These are phyloP conservation scores for Marmota monax DNA, from an alignment of 2,113 vertebrate genomes.

Conservation along the genomic window DNA sequence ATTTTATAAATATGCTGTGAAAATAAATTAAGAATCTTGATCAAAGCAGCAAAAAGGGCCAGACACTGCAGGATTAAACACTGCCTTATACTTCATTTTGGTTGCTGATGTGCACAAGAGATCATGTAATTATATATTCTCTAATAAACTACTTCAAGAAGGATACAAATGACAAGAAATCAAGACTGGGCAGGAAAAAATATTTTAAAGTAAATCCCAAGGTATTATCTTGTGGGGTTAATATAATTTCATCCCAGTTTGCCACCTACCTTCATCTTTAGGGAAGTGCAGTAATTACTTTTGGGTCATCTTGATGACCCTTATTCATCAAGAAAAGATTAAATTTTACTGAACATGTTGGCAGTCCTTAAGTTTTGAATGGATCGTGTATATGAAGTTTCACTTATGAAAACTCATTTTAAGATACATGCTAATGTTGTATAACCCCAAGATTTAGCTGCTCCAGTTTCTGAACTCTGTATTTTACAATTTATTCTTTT, in stretches of 20 bases:
- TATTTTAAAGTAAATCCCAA: not conserved
- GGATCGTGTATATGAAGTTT: not conserved
- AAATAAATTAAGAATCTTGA: conserved; percentile 48
- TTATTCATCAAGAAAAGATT: conserved; percentile 42
- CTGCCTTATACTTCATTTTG: conserved; percentile 7
- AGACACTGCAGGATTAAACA: not conserved
- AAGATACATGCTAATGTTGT: not conserved
- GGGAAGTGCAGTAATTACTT: conserved; percentile 13
- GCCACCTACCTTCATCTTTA: not conserved
- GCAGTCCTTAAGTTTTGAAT: not conserved
- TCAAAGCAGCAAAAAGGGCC: not conserved
- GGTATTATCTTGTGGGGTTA: not conserved
- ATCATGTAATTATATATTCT: not conserved
- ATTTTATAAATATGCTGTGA: conserved; percentile 49
- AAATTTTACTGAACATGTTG: not conserved
- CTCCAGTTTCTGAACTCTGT: conserved; percentile 16
- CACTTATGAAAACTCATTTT: conserved; percentile 10
- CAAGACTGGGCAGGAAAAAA: not conserved
- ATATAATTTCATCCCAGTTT: not conserved
- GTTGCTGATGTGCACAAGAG: not conserved
- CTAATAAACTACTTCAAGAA: conserved; percentile 27
- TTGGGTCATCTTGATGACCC: not conserved
- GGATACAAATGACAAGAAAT: not conserved
- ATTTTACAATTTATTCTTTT: not conserved
- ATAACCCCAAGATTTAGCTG: not conserved